phyloP scores from a whole-genome alignment of 2,888 invertebrate genomes.

The Elaeidobius kamerunicus region DNA sequence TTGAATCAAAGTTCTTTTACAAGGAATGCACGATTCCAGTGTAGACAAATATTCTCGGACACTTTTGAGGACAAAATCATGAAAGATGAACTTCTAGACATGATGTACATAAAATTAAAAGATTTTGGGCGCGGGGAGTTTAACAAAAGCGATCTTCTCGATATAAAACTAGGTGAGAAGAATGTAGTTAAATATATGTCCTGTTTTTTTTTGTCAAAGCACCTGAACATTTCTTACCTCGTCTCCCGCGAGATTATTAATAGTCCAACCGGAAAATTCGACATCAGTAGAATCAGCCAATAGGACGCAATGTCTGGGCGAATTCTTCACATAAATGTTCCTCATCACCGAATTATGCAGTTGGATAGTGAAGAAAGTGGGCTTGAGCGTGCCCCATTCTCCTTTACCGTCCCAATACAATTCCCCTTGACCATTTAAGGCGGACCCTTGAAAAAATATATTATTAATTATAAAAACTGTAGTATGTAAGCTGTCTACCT shows the following conservation, averaged over 20 bases:
- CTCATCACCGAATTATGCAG: conserved; percentile 26
- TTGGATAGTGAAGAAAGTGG: conserved; percentile 33
- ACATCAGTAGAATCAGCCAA: conserved; percentile 31
- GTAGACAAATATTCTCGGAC: too few relatives aligned
- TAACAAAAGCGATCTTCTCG: too few relatives aligned
- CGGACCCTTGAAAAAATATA: conserved; percentile 28
- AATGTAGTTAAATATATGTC: neutral
- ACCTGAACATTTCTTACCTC: conserved; percentile 19
- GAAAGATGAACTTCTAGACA: too few relatives aligned
- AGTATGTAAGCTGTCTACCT: conserved; percentile 6
- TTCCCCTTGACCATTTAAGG: conserved; percentile 33
- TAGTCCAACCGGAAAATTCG: conserved; percentile 29
- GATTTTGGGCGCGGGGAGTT: too few relatives aligned
- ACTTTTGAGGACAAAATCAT: too few relatives aligned
- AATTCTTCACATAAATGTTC: conserved; percentile 31
- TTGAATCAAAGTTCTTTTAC: too few relatives aligned
- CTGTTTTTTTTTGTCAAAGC: neutral
- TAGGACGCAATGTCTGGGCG: conserved; percentile 32
- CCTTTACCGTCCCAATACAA: conserved; percentile 35
- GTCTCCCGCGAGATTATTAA: conserved; percentile 31
- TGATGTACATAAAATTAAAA: too few relatives aligned
- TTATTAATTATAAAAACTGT: too few relatives aligned
- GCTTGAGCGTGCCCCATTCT: conserved; percentile 32
- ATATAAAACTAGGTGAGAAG: too few relatives aligned
- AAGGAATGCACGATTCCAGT: too few relatives aligned